Percentiles rank a stretch among this genome's conserved stretches.
phyloP scores from a whole-genome alignment of 2,113 vertebrate genomes.

The Ornithorhynchus anatinus region DNA sequence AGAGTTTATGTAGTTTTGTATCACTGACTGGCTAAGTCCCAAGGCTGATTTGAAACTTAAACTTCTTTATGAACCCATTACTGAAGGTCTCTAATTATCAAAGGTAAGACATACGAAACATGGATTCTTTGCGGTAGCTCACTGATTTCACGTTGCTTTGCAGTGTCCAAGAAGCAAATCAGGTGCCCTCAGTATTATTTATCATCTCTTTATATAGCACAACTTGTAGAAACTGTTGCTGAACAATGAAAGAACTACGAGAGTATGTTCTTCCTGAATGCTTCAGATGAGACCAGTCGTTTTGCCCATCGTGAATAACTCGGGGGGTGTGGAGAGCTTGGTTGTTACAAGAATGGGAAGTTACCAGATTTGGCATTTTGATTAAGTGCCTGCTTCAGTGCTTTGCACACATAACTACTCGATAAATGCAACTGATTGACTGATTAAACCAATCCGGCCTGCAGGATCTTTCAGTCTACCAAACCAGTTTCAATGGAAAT shows the following conservation, averaged over 20 bases:
- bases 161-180: background rate
- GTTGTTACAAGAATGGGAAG: too few relatives aligned
- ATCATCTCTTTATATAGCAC: background rate
- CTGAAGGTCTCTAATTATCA: background rate
- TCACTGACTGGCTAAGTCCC: background rate
- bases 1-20: constrained; percentile 25
- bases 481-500: too few relatives aligned
- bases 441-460: too few relatives aligned
- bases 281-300: too few relatives aligned
- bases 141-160: background rate
- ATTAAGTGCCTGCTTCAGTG: too few relatives aligned
- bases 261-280: too few relatives aligned
- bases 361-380: too few relatives aligned
- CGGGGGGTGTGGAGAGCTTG: too few relatives aligned
- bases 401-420: too few relatives aligned
- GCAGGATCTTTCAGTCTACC: too few relatives aligned
- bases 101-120: background rate
- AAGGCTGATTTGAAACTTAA: background rate
- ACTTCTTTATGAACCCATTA: background rate
- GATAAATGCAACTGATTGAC: too few relatives aligned
- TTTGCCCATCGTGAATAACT: too few relatives aligned
- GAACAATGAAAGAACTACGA: background rate
- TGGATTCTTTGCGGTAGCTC: background rate
- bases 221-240: background rate
- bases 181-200: background rate